Evolutionary conservation across 2,113 vertebrate genomes (phyloP).

Genomic region (Spea bombifrons): DNA sequence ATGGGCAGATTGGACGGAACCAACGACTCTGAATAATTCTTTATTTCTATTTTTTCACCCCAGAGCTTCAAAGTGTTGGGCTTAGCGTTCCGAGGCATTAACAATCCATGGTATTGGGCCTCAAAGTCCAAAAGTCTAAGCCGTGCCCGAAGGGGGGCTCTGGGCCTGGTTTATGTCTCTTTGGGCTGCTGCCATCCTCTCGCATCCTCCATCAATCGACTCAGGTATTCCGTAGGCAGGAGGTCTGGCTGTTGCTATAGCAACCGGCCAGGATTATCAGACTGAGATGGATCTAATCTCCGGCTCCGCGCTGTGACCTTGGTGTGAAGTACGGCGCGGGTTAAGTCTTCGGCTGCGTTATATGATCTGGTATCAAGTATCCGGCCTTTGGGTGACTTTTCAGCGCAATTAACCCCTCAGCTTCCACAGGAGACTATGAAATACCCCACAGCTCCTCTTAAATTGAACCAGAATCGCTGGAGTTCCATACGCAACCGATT

Average conservation of each 20-base stretch:
- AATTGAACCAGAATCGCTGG: too few relatives aligned
- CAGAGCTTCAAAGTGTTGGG: too few relatives aligned
- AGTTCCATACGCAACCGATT: too few relatives aligned
- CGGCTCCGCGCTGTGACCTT: background rate
- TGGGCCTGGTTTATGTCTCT: too few relatives aligned
- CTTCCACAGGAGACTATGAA: background rate
- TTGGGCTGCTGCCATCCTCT: background rate
- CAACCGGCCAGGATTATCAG: slow-evolving; percentile 30
- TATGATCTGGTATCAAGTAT: background rate
- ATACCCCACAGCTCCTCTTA: too few relatives aligned
- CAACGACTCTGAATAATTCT: too few relatives aligned
- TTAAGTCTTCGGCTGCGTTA: background rate
- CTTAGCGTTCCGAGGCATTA: too few relatives aligned
- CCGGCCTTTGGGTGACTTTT: background rate
- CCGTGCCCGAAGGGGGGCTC: too few relatives aligned
- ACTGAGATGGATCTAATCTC: slow-evolving; percentile 16
- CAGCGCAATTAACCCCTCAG: background rate
- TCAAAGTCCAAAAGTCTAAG: too few relatives aligned
- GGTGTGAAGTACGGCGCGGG: slow-evolving; percentile 17
- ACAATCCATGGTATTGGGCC: too few relatives aligned
- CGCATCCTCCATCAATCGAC: background rate
- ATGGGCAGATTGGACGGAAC: too few relatives aligned
- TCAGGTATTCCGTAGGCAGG: slow-evolving; percentile 20
- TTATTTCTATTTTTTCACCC: too few relatives aligned
- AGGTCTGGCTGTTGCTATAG: slow-evolving; percentile 19